Evolutionary conservation across 64 coral and sea anemone genomes (phyloP).

Genomic region (Platygyra sinensis): DNA sequence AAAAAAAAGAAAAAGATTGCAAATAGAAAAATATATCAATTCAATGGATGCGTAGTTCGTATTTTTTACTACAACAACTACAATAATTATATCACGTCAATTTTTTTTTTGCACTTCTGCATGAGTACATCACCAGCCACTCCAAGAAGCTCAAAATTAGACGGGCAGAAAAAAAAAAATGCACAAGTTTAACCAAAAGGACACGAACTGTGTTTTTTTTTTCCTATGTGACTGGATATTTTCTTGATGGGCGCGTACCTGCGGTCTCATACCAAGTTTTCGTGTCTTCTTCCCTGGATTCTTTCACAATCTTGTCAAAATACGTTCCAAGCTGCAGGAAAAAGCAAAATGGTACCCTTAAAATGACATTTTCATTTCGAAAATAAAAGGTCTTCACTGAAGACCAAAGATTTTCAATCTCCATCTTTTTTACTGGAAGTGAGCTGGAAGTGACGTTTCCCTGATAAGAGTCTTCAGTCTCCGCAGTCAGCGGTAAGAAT

Average conservation of each 20-base stretch:
- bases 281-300: slow-evolving; percentile 13
- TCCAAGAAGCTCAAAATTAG: too few relatives aligned
- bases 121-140: too few relatives aligned
- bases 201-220: too few relatives aligned
- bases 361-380: slow-evolving; percentile 36
- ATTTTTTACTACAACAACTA: too few relatives aligned
- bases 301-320: slow-evolving; percentile 14
- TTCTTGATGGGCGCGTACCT: neutral
- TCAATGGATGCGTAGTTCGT: too few relatives aligned
- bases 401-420: neutral
- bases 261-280: slow-evolving; percentile 14
- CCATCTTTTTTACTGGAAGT: neutral
- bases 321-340: neutral
- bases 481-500: neutral
- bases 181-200: too few relatives aligned
- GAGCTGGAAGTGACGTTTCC: neutral
- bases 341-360: slow-evolving; percentile 34
- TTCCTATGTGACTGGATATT: too few relatives aligned
- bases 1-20: too few relatives aligned
- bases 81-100: too few relatives aligned
- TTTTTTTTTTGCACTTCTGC: too few relatives aligned
- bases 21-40: too few relatives aligned
- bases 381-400: slow-evolving; percentile 18
- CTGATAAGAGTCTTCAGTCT: neutral
- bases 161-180: too few relatives aligned